Evolutionary conservation across 2,113 vertebrate species (phyloP).

Genomic region (Circaetus cinerascens): DNA sequence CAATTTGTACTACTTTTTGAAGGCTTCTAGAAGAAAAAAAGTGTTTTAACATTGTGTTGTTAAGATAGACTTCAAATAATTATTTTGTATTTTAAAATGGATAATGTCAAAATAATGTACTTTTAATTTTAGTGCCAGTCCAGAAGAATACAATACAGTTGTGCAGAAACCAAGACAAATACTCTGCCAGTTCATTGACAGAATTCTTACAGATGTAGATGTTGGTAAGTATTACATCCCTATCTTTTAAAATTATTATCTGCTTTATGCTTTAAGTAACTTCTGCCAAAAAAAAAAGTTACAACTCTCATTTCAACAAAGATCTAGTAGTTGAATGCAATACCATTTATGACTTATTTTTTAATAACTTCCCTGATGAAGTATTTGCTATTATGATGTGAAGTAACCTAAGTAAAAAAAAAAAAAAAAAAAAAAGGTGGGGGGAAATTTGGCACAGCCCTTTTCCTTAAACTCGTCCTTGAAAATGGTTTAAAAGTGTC

Average conservation of each 20-base stretch:
- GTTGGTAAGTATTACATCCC: slow-evolving; percentile 80
- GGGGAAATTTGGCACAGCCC: neutral
- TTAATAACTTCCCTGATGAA: neutral
- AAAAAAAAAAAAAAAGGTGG: neutral
- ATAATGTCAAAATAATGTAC: neutral
- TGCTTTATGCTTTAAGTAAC: neutral
- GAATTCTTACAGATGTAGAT: slow-evolving; percentile 93
- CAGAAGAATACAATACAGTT: slow-evolving; percentile 84
- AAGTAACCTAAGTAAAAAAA: neutral
- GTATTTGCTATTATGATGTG: neutral
- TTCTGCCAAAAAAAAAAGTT: neutral
- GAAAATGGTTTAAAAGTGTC: neutral
- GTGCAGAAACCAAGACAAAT: slow-evolving; percentile 96
- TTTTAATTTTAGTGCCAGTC: slow-evolving; percentile 78
- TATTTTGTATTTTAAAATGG: neutral
- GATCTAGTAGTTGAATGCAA: neutral
- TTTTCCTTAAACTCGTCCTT: neutral
- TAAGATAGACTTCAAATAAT: neutral
- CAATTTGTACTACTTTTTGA: neutral
- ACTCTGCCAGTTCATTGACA: slow-evolving; percentile 95
- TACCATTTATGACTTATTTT: neutral
- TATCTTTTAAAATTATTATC: neutral
- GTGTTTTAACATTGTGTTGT: neutral
- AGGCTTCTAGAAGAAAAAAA: neutral
- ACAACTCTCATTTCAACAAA: neutral